Conservation (phyloP, 2,888 invertebrate species). For the Metalampra italica region DNA sequence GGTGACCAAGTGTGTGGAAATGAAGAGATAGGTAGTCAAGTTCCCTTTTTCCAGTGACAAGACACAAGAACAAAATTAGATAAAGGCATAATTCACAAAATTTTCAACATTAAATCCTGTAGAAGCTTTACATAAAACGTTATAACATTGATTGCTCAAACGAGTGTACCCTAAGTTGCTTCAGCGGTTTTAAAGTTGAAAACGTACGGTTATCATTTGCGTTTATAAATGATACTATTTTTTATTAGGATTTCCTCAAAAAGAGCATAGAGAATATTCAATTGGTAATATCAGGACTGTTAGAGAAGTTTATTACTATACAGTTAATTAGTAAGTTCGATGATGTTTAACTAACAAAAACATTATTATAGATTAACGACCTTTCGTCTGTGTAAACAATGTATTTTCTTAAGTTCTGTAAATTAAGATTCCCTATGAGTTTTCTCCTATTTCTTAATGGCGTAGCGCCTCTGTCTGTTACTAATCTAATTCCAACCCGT, state of each 20-base stretch:
- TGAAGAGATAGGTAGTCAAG: not conserved
- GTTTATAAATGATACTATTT: not conserved
- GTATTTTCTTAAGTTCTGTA: too few species aligned
- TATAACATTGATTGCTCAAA: conserved; percentile 14
- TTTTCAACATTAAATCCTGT: not conserved
- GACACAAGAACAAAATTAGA: not conserved
- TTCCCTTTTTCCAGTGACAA: not conserved
- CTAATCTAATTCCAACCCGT: not conserved
- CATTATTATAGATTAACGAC: too few species aligned
- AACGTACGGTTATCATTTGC: conserved; percentile 2
- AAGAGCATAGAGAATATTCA: too few species aligned
- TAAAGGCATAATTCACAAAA: not conserved
- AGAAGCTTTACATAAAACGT: conserved; percentile 4
- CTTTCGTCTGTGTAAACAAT: too few species aligned
- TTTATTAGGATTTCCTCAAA: too few species aligned
- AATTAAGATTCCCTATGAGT: too few species aligned
- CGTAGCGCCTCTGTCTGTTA: not conserved
- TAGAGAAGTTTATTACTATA: too few species aligned
- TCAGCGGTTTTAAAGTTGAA: conserved; percentile 6
- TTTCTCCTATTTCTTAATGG: too few species aligned
- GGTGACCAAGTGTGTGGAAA: too few species aligned
- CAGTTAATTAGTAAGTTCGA: too few species aligned
- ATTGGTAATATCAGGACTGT: too few species aligned
- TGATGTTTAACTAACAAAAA: too few species aligned
- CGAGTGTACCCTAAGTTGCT: conserved; percentile 7